Base-by-base conservation (phyloP, 1,140 invertebrate genomes). In the Achatina immaculata region DNA sequence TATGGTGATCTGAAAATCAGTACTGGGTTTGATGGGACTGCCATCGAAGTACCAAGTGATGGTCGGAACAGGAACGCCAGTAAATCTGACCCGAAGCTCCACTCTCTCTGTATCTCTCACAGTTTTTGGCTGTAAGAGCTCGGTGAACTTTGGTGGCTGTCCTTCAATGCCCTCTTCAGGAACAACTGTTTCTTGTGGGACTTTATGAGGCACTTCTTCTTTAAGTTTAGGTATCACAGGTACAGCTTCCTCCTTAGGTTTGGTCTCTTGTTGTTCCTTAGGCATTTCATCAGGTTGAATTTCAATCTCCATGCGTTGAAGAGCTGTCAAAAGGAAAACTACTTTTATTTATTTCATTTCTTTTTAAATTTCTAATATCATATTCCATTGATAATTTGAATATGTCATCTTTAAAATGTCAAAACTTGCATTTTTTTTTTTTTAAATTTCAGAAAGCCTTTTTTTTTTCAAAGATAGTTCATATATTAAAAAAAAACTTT, bases 31-130 rank as follows among this genome's bases (percentile, higher is more conserved):
- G 31, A 91, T 86, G 43, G 86, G 86, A 38, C 85, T 83, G 2
- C 88, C 89, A 83, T 91, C 86, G 81, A 89, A 89, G 78, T 85
- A 91, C 90, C 90, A 91, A 19, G 87, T 89, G 31, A 91, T 88
- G n/a, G 80, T 83, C n/a, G 90, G 90, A 21, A 81, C 71, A 38
- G 90, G 90, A 1, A 75, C 71, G 28, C 89, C 89, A 36, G 75
- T 84, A 83, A 89, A 90, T 36, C 73, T 62, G 0, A 91, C 90
- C 9, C 79, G 84, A 38, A 91, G 83, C 51, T 85, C 85, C 28
- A 89, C 86, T 42, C 85, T 55, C 40, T 90, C 87, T 19, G 90
- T 89, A 82, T 90, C 89, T 55, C 80, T 82, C 21, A 89, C 88
- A 14, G 82, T 85, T 40, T 78, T 80, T n/a, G 90, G 85, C 24